Conservation (phyloP, 2,888 invertebrate genomes). For the Dexiosoma caninum region DNA sequence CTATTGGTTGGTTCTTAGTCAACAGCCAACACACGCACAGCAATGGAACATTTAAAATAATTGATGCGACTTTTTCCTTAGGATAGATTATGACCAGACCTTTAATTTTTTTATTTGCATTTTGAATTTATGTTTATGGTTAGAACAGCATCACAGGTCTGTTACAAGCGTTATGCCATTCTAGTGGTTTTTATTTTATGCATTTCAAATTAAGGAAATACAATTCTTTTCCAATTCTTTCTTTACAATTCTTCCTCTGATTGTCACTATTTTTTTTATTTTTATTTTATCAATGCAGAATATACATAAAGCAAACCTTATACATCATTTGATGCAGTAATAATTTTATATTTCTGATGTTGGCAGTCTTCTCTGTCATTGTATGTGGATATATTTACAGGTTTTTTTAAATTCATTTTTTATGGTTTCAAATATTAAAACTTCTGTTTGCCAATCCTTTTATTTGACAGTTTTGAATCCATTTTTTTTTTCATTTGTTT, state of each 20-base stretch:
- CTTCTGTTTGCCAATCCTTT: conserved; percentile 42
- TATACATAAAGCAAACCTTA: conserved; percentile 5
- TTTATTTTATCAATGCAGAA: conserved; percentile 16
- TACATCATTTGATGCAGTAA: conserved; percentile 57
- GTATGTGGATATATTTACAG: background rate
- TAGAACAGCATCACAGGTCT: background rate
- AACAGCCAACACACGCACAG: too few species aligned
- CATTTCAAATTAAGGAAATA: background rate
- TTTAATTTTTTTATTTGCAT: too few species aligned
- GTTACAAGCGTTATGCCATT: conserved; percentile 13
- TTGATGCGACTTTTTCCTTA: too few species aligned
- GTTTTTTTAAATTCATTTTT: conserved; percentile 10
- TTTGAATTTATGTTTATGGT: too few species aligned
- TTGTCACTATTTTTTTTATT: background rate
- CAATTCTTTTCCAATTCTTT: background rate
- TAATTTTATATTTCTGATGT: conserved; percentile 48
- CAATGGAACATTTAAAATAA: too few species aligned
- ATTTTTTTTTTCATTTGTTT: background rate
- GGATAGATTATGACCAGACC: too few species aligned
- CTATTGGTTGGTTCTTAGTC: too few species aligned
- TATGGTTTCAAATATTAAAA: conserved; percentile 7
- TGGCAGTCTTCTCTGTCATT: conserved; percentile 28
- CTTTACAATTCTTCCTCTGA: background rate
- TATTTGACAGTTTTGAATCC: conserved; percentile 30
- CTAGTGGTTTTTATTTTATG: background rate